Evolutionary conservation across 1,140 invertebrate genomes (phyloP).

Genomic region (Saxidomus purpurata): DNA sequence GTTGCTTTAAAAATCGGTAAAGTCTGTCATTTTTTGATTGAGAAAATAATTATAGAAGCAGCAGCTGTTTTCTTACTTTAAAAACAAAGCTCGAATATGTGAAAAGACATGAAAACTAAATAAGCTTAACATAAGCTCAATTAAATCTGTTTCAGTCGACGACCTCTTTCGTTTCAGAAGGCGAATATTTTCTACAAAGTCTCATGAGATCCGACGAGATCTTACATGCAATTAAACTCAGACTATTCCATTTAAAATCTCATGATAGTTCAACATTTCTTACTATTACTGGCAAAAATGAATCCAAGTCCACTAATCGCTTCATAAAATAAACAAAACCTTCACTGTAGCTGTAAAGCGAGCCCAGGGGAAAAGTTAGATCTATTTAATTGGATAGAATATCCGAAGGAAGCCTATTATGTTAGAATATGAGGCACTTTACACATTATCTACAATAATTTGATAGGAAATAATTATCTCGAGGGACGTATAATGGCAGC

Average conservation of each 20-base stretch:
- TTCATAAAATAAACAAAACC: slow-evolving; percentile 47
- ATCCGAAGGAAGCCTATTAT: background rate
- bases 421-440: background rate
- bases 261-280: background rate
- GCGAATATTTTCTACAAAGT: background rate
- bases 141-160: too few species aligned
- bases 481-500: background rate
- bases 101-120: too few species aligned
- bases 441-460: slow-evolving; percentile 34
- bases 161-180: too few species aligned
- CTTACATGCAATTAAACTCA: slow-evolving; percentile 15
- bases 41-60: too few species aligned
- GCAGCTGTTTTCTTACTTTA: too few species aligned
- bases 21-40: too few species aligned
- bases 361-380: background rate
- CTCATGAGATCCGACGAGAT: background rate
- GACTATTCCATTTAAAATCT: slow-evolving; percentile 37
- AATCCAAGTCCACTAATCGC: slow-evolving; percentile 16
- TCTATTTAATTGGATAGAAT: slow-evolving; percentile 35
- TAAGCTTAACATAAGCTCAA: too few species aligned
- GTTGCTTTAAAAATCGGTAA: too few species aligned
- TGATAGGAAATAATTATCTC: slow-evolving; percentile 38
- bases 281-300: background rate
- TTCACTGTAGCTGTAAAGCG: slow-evolving; percentile 23
- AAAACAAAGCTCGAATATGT: too few species aligned